phyloP scores from a whole-genome alignment of 2,797 vertebrate genomes.

The Pteronotus mesoamericanus region DNA sequence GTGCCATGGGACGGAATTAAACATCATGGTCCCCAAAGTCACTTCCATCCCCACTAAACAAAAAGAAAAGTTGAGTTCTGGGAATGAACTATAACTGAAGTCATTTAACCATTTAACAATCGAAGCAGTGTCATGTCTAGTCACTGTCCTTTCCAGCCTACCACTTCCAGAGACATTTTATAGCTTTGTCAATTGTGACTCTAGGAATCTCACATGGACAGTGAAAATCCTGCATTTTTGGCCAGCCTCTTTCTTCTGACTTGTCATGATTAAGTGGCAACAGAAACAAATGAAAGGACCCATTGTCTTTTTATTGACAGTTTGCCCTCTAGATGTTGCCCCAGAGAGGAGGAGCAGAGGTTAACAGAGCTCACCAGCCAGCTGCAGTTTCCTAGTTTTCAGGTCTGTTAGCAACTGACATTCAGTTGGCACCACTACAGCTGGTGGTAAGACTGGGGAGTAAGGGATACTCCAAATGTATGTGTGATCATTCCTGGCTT shows the following conservation, averaged over 20 bases:
- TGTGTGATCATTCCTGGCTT: background rate
- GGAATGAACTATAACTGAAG: background rate
- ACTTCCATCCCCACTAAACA: background rate
- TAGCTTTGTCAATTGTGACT: background rate
- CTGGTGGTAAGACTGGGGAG: background rate
- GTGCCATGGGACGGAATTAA: background rate
- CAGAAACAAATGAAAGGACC: background rate
- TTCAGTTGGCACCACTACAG: background rate
- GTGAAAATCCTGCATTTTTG: background rate
- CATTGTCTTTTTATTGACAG: background rate
- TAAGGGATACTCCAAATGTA: background rate
- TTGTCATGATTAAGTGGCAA: background rate
- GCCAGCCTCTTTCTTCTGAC: background rate
- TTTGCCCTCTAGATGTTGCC: background rate
- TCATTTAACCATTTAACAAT: background rate
- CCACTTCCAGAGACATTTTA: background rate
- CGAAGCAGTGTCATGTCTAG: background rate
- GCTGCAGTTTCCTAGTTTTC: background rate
- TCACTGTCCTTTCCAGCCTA: background rate
- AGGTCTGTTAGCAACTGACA: slow-evolving; percentile 15
- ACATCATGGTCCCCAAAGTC: background rate
- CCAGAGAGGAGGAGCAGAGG: background rate
- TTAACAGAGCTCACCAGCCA: background rate
- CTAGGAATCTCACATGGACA: background rate
- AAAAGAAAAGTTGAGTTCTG: background rate